Percentiles rank a stretch among this genome's conserved stretches.
Conservation (phyloP, 2,797 vertebrate genomes). For the Holocentrus rufus region DNA sequence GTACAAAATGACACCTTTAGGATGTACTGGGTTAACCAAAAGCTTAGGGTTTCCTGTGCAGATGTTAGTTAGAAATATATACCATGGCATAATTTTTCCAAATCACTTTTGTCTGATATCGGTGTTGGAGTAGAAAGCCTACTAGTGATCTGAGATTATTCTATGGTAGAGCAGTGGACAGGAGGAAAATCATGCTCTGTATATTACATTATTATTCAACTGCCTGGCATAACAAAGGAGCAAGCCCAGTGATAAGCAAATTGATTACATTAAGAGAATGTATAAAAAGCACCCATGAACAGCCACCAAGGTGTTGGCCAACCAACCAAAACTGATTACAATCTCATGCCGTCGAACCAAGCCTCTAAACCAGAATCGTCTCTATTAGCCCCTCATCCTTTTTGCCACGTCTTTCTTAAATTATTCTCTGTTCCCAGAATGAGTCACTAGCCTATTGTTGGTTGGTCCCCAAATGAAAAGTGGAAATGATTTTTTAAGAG, state of each 20-base stretch:
- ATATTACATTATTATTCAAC: background rate
- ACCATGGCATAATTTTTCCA: background rate
- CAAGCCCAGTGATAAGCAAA: background rate
- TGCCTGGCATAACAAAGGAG: background rate
- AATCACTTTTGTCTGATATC: slow-evolving; percentile 11
- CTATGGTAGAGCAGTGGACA: too few species aligned
- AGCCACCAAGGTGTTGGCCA: too few species aligned
- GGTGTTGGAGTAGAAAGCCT: background rate
- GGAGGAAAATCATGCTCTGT: background rate
- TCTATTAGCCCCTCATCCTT: background rate
- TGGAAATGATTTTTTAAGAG: slow-evolving; percentile 18
- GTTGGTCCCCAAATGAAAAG: slow-evolving; percentile 15
- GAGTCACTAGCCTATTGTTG: background rate
- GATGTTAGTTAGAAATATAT: too few species aligned
- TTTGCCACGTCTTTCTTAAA: background rate
- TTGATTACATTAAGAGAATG: background rate
- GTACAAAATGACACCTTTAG: background rate
- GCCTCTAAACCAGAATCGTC: background rate
- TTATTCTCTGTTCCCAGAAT: slow-evolving; percentile 5
- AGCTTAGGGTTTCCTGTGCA: background rate
- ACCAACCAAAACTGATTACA: background rate
- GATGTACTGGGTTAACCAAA: background rate
- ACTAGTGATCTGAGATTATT: background rate
- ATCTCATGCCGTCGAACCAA: slow-evolving; percentile 9
- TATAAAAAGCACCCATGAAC: too few species aligned